Evolutionary conservation across 2,797 vertebrate genomes (phyloP), one percentile per base, ranked within the genome.

Genomic region (Protosalanx chinensis): DNA sequence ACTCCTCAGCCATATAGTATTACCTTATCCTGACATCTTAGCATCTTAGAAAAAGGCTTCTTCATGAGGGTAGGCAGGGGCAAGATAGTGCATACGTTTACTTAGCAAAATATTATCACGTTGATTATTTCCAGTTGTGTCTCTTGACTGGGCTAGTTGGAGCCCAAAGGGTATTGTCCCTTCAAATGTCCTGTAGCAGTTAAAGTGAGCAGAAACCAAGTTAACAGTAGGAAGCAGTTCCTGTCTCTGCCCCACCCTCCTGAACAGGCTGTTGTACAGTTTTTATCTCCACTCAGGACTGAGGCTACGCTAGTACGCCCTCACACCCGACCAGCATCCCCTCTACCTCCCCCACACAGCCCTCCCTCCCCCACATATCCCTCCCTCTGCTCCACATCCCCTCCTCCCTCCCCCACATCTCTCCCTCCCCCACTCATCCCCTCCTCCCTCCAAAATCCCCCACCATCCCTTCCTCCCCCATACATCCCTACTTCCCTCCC

Each of bases 271-370:
- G 73, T 32, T 49, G 49, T 37, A 63, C 69, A 72, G 62, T 76
- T 72, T 30, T 46, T 35, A 79, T 74, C 67, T 78, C 74, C 81
- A 85, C 86, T 88, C 81, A 88, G 83, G 81, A 85, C 82, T 72
- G 71, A 77, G 68, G 79, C 57, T 70, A 75, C 41, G 41, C 64
- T 72, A 79, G 74, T 74, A 73, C 41, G 64, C 77, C 79, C 68
- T 83, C 76, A 61, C 72, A 79, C 72, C 76, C 66, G 75, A 84
- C 83, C 85, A 87, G 80, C 84, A 84, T 71, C 71, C 76, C 67
- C 23, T 41, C 41, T 16, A 56, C 51, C 51, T 46, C 51, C 51
- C 51, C 51, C 51, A 53, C 15, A 53, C 51, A 18, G 5, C 13
- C 51, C 15, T 2, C 8, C 2, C 46, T 3, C 46, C 18, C 51